Conservation (phyloP, 1,140 invertebrate genomes). For the Tachypleus tridentatus region DNA sequence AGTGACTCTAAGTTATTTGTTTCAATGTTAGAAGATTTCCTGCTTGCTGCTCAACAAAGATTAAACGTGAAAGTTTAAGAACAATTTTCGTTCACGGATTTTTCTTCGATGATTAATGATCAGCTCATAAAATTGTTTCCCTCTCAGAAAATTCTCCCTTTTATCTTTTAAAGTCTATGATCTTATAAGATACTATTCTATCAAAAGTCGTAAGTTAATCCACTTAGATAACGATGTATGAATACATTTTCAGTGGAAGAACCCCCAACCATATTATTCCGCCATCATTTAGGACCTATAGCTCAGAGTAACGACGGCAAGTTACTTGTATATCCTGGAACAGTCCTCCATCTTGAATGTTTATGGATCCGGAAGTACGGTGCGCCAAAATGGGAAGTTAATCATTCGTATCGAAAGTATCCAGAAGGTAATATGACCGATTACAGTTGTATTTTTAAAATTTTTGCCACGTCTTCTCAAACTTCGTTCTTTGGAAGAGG, state of each 20-base stretch:
- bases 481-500: too few species aligned
- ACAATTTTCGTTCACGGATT: too few species aligned
- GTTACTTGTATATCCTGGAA: constrained; percentile 68
- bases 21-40: too few species aligned
- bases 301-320: constrained; percentile 74
- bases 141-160: too few species aligned
- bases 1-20: too few species aligned
- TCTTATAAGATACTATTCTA: constrained; percentile 16
- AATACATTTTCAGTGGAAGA: constrained; percentile 52
- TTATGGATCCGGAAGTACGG: constrained; percentile 70
- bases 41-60: too few species aligned
- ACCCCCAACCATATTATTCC: constrained; percentile 67
- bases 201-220: background rate
- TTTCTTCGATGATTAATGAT: too few species aligned
- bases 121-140: too few species aligned
- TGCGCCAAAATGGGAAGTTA: constrained; percentile 67
- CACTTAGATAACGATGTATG: constrained; percentile 7
- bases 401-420: constrained; percentile 52
- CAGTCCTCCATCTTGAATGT: constrained; percentile 72
- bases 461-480: background rate
- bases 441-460: too few species aligned
- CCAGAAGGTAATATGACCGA: constrained; percentile 41
- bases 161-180: too few species aligned
- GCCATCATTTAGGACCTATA: constrained; percentile 64
- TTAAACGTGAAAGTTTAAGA: too few species aligned